Base-by-base conservation (phyloP, 2,797 vertebrate genomes). In the Melanotaenia parkinsoni region DNA sequence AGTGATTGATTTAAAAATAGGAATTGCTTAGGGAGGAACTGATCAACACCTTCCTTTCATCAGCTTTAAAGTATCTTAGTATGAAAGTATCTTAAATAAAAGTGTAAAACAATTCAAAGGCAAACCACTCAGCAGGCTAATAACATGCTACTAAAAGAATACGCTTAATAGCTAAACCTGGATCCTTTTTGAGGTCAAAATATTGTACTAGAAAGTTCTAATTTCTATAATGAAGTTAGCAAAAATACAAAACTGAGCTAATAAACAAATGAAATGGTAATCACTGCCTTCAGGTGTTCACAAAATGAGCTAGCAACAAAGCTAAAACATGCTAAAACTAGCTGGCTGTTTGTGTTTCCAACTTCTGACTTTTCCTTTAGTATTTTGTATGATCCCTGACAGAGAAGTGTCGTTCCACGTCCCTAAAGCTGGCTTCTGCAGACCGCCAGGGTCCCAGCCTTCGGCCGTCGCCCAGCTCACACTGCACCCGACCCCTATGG, bases 1-100 rank as follows among this genome's bases (percentile, higher is more conserved):
- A 75, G 33, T n/a, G 37, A 67, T 58, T 33, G 60, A 67, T 77
- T 68, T 70, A 0, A 64, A 66, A 75, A 66, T 67, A 45, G 43
- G 18, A n/a, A 47, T 47, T 47, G 45, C 6, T 67, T 5, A 13
- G 43, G 53, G 4, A 70, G 14, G 5, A 64, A 30, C 26, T 30
- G 50, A 56, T 68, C 59, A 57, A 68, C 22, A 72, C 18, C 11
- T 26, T n/a, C 28, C 22, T 37, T 2, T 32, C 1, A 40, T 40
- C 37, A 67, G 33, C 47, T 73, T 8, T 7, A 45, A 51, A 59
- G 35, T 7, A 32, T 32, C 32, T 32, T 32, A 32, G 7, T 1
- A 32, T 32, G 6, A 32, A 32, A 32, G 5, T 13, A 40, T 58
- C 18, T 20, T 35, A n/a, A 61, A 45, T 58, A 11, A 71, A 56